Percentiles rank a stretch among this genome's conserved stretches.
Conservation (phyloP, 1,140 invertebrate genomes). For the Microplitis demolitor region DNA sequence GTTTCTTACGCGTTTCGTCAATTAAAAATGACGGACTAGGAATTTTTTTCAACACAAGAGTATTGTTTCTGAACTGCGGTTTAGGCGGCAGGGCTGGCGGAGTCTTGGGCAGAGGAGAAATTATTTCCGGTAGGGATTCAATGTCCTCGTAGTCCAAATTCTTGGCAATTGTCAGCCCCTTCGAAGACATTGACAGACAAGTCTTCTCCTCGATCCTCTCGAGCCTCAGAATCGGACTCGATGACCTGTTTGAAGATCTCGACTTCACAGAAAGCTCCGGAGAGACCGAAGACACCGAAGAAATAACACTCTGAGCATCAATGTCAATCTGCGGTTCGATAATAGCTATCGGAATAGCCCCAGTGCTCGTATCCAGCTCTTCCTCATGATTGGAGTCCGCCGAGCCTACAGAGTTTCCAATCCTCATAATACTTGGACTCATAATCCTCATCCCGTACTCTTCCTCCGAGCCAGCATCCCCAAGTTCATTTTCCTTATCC, state of each 20-base stretch:
- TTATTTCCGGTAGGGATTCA: conserved; percentile 54
- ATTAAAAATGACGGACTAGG: conserved; percentile 69
- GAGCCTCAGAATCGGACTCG: conserved; percentile 41
- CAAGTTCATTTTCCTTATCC: conserved; percentile 28
- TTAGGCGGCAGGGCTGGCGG: conserved; percentile 74
- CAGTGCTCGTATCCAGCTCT: conserved; percentile 37
- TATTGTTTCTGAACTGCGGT: conserved; percentile 69
- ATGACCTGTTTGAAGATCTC: conserved; percentile 21
- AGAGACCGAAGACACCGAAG: not conserved
- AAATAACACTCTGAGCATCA: conserved; percentile 11
- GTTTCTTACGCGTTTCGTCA: conserved; percentile 67
- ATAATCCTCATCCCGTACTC: conserved; percentile 50
- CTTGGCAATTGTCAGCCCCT: conserved; percentile 61
- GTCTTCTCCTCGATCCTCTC: conserved; percentile 54
- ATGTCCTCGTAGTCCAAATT: conserved; percentile 66
- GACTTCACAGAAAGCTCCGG: conserved; percentile 13
- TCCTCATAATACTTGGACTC: conserved; percentile 13
- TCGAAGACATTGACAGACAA: conserved; percentile 51
- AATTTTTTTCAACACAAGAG: conserved; percentile 60
- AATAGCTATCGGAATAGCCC: conserved; percentile 54
- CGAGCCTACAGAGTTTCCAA: not conserved
- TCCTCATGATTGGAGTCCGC: conserved; percentile 28
- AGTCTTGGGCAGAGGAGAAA: conserved; percentile 59
- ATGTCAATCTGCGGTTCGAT: conserved; percentile 49
- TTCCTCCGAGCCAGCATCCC: conserved; percentile 41